phyloP scores from a whole-genome alignment of 2,888 invertebrate species.

The Ophion ventricosus region DNA sequence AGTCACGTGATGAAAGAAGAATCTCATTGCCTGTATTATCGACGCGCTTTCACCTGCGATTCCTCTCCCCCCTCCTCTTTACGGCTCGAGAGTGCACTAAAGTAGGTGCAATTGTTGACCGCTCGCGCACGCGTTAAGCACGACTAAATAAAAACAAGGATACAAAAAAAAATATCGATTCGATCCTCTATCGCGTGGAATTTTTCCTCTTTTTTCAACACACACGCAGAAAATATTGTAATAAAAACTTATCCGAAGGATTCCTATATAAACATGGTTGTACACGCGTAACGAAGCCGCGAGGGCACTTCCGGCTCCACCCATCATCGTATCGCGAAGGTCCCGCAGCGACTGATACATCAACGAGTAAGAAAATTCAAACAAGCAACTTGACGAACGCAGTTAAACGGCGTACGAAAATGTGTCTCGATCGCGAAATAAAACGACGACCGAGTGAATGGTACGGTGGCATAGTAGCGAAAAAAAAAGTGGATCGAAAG shows the following conservation, averaged over 20 bases:
- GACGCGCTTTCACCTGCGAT: slow-evolving; percentile 9
- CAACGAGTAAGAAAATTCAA: background rate
- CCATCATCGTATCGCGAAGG: slow-evolving; percentile 32
- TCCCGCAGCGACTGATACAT: background rate
- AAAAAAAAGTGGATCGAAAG: background rate
- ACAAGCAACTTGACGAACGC: background rate
- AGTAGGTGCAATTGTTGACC: slow-evolving; percentile 17
- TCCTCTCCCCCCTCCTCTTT: slow-evolving; percentile 2
- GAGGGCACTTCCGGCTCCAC: slow-evolving; percentile 42
- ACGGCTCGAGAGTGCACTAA: slow-evolving; percentile 5
- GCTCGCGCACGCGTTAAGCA: slow-evolving; percentile 23
- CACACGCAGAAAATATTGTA: background rate
- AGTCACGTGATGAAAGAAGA: background rate
- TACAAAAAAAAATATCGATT: slow-evolving; percentile 51
- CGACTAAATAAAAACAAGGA: slow-evolving; percentile 39
- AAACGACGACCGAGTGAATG: background rate
- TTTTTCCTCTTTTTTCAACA: background rate
- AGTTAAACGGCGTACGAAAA: background rate
- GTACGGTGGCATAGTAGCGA: background rate
- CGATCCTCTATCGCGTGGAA: background rate
- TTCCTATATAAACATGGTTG: background rate
- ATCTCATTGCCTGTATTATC: slow-evolving; percentile 9
- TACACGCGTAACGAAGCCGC: background rate
- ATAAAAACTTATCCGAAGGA: slow-evolving; percentile 4
- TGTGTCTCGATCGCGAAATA: background rate